Percentiles rank a stretch among this genome's conserved stretches.
Conservation (phyloP, 2,888 invertebrate species). For the Chloroclystis v-ata region DNA sequence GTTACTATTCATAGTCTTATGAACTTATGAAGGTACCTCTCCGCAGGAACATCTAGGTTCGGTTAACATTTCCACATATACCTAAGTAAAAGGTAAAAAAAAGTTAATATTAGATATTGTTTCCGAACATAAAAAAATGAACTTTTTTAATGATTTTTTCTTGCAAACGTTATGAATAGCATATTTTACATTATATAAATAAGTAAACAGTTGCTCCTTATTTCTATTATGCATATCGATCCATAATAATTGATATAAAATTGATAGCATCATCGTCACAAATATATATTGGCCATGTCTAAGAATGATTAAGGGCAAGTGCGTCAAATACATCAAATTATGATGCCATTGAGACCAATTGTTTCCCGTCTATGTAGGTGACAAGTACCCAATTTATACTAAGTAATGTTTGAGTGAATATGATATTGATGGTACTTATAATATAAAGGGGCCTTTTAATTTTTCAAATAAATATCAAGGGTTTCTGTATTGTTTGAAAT, state of each 20-base stretch:
- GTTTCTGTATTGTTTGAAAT: not conserved
- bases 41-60: too few species aligned
- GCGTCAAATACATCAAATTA: conserved; percentile 52
- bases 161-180: too few species aligned
- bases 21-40: too few species aligned
- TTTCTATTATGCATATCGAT: too few species aligned
- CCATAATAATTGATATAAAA: not conserved
- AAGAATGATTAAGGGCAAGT: conserved; percentile 33
- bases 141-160: too few species aligned
- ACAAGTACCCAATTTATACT: conserved; percentile 18
- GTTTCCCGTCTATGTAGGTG: conserved; percentile 32
- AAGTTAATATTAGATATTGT: too few species aligned
- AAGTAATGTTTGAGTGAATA: conserved; percentile 14
- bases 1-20: too few species aligned
- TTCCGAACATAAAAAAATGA: too few species aligned
- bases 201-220: too few species aligned
- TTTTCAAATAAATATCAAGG: not conserved
- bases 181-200: too few species aligned
- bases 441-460: conserved; percentile 16
- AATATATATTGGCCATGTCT: conserved; percentile 18
- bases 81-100: too few species aligned
- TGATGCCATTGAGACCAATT: conserved; percentile 62
- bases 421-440: conserved; percentile 24
- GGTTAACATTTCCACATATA: too few species aligned
- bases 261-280: conserved; percentile 3